phyloP scores from a whole-genome alignment of 1,140 invertebrate genomes.

The Lasioglossum albipes region DNA sequence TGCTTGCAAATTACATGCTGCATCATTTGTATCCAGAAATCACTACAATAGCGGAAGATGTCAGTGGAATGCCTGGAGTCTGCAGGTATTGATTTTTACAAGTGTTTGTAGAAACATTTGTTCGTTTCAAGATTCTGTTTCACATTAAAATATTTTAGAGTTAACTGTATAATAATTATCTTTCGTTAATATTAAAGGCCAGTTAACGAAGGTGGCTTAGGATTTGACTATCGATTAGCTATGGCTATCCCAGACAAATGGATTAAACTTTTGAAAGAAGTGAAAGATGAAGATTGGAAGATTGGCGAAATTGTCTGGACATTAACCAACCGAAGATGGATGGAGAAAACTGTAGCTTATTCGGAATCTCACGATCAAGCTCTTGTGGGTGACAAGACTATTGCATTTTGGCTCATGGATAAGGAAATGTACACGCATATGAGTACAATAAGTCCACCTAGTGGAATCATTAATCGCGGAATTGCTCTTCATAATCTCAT shows the following conservation, averaged over 20 bases:
- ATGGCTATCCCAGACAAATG: slow-evolving; percentile 99
- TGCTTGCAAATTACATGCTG: slow-evolving; percentile 96
- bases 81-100: slow-evolving; percentile 83
- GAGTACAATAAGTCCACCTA: slow-evolving; percentile 88
- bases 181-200: slow-evolving; percentile 79
- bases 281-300: slow-evolving; percentile 96
- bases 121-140: not conserved
- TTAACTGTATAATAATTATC: slow-evolving; percentile 9
- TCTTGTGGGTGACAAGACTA: slow-evolving; percentile 98
- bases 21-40: slow-evolving; percentile 91
- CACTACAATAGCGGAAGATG: slow-evolving; percentile 98
- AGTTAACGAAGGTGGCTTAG: slow-evolving; percentile 94
- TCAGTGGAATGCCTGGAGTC: slow-evolving; percentile 98
- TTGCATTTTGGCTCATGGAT: slow-evolving; percentile 99
- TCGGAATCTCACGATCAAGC: slow-evolving; percentile 98
- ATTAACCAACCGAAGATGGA: slow-evolving; percentile 96
- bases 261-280: slow-evolving; percentile 95
- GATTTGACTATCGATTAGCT: slow-evolving; percentile 98
- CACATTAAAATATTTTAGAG: slow-evolving; percentile 8
- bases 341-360: slow-evolving; percentile 97
- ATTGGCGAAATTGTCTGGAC: slow-evolving; percentile 96
- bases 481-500: slow-evolving; percentile 99
- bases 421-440: slow-evolving; percentile 99
- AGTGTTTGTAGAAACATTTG: too few relatives aligned
- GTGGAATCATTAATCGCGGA: slow-evolving; percentile 91